Evolutionary conservation across 1,140 invertebrate genomes (phyloP), one percentile per base, ranked within the genome.

Genomic region (Microplitis mediator): DNA sequence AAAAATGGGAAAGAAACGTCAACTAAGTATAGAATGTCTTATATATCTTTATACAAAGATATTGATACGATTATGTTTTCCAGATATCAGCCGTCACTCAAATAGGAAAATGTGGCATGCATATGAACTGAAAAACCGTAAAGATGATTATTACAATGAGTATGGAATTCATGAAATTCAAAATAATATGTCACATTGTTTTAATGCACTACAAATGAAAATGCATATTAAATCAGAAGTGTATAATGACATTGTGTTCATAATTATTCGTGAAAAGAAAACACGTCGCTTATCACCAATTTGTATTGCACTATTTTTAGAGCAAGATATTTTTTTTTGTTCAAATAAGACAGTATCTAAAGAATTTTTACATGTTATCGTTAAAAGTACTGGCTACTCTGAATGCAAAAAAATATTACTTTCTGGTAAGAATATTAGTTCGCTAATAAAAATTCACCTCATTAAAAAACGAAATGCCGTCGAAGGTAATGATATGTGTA

Each of bases 61-160:
- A 56, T 36, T 31, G 32, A 50, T 61, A 39, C 11, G 11, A 45
- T 73, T 14, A 31, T 60, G 67, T 63, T 52, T 80, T 80, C 45
- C 50, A 86, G 85, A 84, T 4, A 14, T 80, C 9, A 84, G 83
- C 69, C 80, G 77, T 69, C 83, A 86, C 74, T 76, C 70, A n/a
- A 74, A 73, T 1, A 79, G 67, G 68, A 84, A 74, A 69, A 45
- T 60, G 23, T 86, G 85, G 85, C 81, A 81, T 51, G 67, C 73
- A 16, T 80, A 79, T 31, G 74, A 75, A 64, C 75, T 84, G 36
- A 78, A 32, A 45, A 66, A 61, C 31, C 8, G 11, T 4, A 36
- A 69, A 39, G 9, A 63, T 39, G 35, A 58, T 1, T 23, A 13
- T 9, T 13, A 6, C 0, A 66, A 52, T 61, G 51, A 64, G 13